Base-by-base conservation (phyloP, 2,113 vertebrate species). In the Oreochromis spilurus region DNA sequence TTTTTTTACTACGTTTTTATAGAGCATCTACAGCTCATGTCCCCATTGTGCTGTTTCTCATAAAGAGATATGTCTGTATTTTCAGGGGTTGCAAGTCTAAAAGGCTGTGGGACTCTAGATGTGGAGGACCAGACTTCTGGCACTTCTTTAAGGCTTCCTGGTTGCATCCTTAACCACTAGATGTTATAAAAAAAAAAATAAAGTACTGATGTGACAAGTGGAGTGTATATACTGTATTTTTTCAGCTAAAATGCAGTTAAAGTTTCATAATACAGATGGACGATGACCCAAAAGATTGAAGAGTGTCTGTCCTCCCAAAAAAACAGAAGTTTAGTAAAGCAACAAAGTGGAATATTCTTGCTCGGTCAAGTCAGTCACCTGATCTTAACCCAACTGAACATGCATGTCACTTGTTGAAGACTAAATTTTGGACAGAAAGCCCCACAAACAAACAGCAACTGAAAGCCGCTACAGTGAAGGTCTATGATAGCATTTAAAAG, bases 221-320 rank as follows among this genome's bases (percentile, higher is more conserved):
- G 43, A 31, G 70, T 12, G 1, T n/a, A 38, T n/a, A n/a, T 50
- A 75, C 9, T 31, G 24, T 75, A 75, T 11, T 0, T 2, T 1
- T 1, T 62, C 58, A 62, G 58, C 31, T 11, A 36, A 62, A 62
- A 62, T n/a, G 9, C 31, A 36, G 58, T 62, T 62, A 62, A 19
- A 36, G 36, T 2, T 0, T 36, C 2, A 62, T 62, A 62, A 62
- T 4, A 0, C 5, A n/a, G 31, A 38, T 38, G 31, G 2, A 10
- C 31, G 0, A 38, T 0, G 60, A 65, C 10, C 31, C 31, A 38
- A 65, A 65, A 65, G 17, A 65, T 65, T 0, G 9, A 62, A 4
- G 58, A 36, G 31, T 19, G 16, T 62, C 34, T 62, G 58, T 19
- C 2, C 31, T 62, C 60, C 17, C n/a, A 62, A 58, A 62, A 58